phyloP scores from a whole-genome alignment of 2,113 vertebrate genomes.

The Phrynosoma platyrhinos region DNA sequence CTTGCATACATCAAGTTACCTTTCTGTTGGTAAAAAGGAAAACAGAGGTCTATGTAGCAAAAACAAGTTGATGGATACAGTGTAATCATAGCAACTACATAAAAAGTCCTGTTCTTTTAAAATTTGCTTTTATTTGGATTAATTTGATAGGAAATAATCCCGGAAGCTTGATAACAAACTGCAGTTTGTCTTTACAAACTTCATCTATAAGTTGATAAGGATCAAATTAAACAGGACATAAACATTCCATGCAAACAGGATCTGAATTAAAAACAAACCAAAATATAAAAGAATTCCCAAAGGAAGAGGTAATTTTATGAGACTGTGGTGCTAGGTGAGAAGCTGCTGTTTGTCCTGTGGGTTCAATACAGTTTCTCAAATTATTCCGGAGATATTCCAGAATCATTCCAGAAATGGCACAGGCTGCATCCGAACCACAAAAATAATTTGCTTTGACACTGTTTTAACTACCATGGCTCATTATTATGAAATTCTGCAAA shows the following conservation, averaged over 20 bases:
- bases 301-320: neutral
- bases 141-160: neutral
- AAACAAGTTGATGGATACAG: neutral
- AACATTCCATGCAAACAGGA: neutral
- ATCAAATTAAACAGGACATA: neutral
- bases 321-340: neutral
- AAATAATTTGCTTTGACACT: no score
- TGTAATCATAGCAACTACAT: neutral
- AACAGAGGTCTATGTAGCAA: neutral
- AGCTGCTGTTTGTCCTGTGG: neutral
- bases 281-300: no score
- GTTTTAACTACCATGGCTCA: no score
- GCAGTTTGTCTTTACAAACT: neutral
- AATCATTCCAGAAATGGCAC: no score
- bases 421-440: no score
- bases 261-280: neutral
- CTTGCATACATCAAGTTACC: neutral
- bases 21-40: neutral
- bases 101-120: slow-evolving; percentile 2
- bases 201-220: slow-evolving; percentile 5
- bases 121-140: neutral
- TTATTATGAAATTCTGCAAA: no score
- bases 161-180: neutral
- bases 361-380: neutral
- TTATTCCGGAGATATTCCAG: neutral